Evolutionary conservation across 2,888 invertebrate species (phyloP), one percentile per base, ranked within the genome.

Genomic region (Parascotia fuliginaria): DNA sequence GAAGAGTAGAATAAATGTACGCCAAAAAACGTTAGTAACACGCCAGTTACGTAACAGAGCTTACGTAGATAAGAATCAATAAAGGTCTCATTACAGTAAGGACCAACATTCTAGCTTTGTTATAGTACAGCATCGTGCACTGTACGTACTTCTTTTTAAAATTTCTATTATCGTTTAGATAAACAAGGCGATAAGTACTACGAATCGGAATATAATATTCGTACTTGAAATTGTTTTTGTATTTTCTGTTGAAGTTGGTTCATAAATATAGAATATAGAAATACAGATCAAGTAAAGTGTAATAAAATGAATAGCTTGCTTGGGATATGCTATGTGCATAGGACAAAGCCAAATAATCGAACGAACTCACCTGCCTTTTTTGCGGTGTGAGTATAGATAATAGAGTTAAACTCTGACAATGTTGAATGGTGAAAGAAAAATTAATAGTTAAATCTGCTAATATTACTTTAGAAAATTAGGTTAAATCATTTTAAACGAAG

Each of bases 31-130:
- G 48, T 45, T 47, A 52, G 49, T 50, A 38, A 55, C 72, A 75
- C 75, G 65, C 65, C 46, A 73, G 53, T 72, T 70, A 60, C 67
- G 61, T 58, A 70, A 70, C 55, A 14, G 36, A 6, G 7, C 7
- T 53, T 49, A 56, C 51, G 39, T 46, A 66, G 31, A 5, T 29
- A 29, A 19, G n/a, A n/a, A 72, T 71, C 74, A 67, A 72, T 71
- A 67, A 43, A 59, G 45, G 56, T 55, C 53, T 55, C 52, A 55
- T 58, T 62, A 70, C 54, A 55, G 55, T 41, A 41, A 58, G 36
- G 33, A 48, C 42, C 50, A 58, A 63, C 57, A 47, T 44, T 50
- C 44, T 36, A 12, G 28, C 37, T 49, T 14, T 36, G 34, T 33
- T n/a, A n/a, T n/a, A n/a, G n/a, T n/a, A n/a, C n/a, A n/a, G n/a